Evolutionary conservation across 35 echinoderm and acorn worm genomes (phyloP).

Genomic region (Chiridota heheva): DNA sequence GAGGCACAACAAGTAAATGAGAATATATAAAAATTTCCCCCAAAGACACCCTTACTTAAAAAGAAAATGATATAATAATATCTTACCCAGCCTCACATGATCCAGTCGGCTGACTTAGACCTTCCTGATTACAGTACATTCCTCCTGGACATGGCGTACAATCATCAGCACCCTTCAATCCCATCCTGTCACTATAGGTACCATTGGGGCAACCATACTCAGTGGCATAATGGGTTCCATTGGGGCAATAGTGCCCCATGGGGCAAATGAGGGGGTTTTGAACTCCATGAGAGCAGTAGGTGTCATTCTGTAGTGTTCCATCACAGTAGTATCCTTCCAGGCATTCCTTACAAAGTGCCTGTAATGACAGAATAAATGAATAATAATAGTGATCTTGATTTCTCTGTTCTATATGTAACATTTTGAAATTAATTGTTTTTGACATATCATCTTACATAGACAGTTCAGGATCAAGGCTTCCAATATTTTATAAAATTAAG

Average conservation of each 20-base stretch:
- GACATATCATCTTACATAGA: no score
- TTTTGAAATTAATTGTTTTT: no score
- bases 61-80: no score
- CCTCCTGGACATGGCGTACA: conserved; percentile 81
- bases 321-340: conserved; percentile 88
- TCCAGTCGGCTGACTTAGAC: conserved; percentile 49
- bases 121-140: conserved; percentile 77
- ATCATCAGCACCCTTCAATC: conserved; percentile 33
- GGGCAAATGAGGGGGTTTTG: conserved; percentile 91
- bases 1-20: no score
- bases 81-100: conserved; percentile 72
- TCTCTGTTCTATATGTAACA: no score
- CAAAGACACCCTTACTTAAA: no score
- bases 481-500: no score
- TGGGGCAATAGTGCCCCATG: conserved; percentile 82
- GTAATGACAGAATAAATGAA: background rate
- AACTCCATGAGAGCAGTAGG: conserved; percentile 78
- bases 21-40: no score
- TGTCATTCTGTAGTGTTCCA: conserved; percentile 82
- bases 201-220: conserved; percentile 81
- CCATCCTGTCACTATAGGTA: conserved; percentile 64
- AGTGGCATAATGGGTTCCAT: conserved; percentile 63
- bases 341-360: conserved; percentile 74
- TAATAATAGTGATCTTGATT: background rate
- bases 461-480: no score